Conservation (phyloP, 2,888 invertebrate genomes). For the Cyaniris semiargus region DNA sequence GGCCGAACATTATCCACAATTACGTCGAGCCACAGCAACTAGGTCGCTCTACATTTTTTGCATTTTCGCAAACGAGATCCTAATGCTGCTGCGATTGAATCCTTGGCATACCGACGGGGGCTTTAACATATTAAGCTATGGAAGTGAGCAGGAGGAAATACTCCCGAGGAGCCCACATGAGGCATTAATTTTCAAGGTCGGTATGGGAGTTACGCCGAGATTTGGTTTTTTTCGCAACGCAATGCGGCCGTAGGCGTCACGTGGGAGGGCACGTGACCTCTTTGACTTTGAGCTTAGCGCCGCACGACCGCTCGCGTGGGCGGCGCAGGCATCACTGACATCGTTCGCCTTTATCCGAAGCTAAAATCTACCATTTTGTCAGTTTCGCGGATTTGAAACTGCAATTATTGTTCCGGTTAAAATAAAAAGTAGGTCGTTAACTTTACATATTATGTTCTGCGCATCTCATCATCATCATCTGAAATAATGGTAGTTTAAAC, state of each 20-base stretch:
- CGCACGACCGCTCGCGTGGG: conserved; percentile 69
- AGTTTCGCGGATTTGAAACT: conserved; percentile 13
- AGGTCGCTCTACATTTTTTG: conserved; percentile 50
- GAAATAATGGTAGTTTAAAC: not conserved
- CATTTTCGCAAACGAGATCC: conserved; percentile 42
- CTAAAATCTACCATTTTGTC: conserved; percentile 23
- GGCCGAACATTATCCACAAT: conserved; percentile 48
- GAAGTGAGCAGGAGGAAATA: conserved; percentile 59
- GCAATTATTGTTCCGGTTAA: not conserved
- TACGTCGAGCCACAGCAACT: conserved; percentile 48
- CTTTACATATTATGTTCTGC: not conserved
- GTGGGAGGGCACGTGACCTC: conserved; percentile 76
- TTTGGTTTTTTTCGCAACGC: conserved; percentile 76
- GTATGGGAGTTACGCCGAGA: conserved; percentile 64
- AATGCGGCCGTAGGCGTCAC: conserved; percentile 69
- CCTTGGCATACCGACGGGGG: not conserved
- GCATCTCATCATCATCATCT: no score
- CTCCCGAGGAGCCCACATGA: conserved; percentile 66
- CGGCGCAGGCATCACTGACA: conserved; percentile 61
- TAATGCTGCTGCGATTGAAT: not conserved
- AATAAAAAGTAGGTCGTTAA: not conserved
- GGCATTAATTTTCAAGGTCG: conserved; percentile 76
- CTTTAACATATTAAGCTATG: conserved; percentile 50
- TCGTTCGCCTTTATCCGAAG: conserved; percentile 38
- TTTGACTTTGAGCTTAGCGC: conserved; percentile 57